Evolutionary conservation across 1,140 invertebrate genomes (phyloP).

Genomic region (Ceratina japonica): DNA sequence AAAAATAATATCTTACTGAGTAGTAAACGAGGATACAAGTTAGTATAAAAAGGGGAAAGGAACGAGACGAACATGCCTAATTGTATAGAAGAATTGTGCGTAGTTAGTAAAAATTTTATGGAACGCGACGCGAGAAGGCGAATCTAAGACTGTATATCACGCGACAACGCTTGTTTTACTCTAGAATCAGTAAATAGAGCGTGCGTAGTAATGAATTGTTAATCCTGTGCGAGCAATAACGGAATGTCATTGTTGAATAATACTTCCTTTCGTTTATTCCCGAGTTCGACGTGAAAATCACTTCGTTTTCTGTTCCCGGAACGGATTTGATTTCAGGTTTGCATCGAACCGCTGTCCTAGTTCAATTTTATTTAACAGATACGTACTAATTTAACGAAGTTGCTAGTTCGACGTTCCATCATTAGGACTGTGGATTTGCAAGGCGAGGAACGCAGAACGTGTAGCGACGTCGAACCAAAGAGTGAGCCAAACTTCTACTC

Average conservation of each 20-base stretch:
- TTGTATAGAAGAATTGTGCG: constrained; percentile 27
- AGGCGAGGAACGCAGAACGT: too few relatives aligned
- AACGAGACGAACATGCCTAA: constrained; percentile 31
- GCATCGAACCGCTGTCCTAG: neutral
- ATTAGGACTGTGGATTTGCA: too few relatives aligned
- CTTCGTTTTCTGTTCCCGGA: neutral
- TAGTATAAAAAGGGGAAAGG: neutral
- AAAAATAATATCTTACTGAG: neutral
- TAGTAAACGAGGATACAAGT: neutral
- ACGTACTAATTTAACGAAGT: too few relatives aligned
- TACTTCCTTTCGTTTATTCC: neutral
- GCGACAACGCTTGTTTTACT: constrained; percentile 11
- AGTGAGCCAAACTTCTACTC: too few relatives aligned
- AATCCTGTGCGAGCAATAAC: neutral
- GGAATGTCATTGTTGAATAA: neutral
- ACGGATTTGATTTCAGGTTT: neutral
- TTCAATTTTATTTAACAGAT: constrained; percentile 4
- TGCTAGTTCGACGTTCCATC: too few relatives aligned
- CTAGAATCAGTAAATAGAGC: neutral
- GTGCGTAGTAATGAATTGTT: neutral
- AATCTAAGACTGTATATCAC: constrained; percentile 27
- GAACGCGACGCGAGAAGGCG: neutral
- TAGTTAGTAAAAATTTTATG: constrained; percentile 23
- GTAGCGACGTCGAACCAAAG: too few relatives aligned
- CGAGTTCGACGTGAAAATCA: neutral